Conservation (phyloP, 2,113 vertebrate genomes). For the Cynopterus brachyotis region DNA sequence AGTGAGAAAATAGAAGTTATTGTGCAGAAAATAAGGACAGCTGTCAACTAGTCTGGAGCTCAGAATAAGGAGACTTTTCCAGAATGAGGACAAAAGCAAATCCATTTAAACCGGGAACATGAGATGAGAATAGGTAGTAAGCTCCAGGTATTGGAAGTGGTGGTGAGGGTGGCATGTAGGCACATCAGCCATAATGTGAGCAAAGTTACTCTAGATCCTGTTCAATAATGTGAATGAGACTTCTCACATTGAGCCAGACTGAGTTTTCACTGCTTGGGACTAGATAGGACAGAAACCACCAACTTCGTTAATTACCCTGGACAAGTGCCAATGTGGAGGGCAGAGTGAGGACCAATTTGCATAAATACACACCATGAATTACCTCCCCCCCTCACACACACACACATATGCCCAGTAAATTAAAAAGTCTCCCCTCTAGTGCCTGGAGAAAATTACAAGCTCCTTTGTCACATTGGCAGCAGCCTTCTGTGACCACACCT, state of each 20-base stretch:
- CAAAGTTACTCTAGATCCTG: not conserved
- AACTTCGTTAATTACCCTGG: not conserved
- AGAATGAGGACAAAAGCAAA: not conserved
- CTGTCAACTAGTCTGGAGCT: not conserved
- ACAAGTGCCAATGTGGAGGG: not conserved
- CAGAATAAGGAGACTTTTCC: not conserved
- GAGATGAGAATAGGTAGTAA: not conserved
- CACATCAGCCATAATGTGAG: rapidly evolving
- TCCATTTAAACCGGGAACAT: not conserved
- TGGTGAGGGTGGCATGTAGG: not conserved
- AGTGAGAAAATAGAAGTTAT: not conserved
- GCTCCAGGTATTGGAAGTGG: not conserved
- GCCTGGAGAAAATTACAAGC: not conserved
- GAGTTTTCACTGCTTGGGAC: not conserved
- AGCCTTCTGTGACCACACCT: not conserved
- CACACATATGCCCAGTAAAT: not conserved
- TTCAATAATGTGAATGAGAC: not conserved
- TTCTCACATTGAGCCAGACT: not conserved
- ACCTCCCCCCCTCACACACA: rapidly evolving
- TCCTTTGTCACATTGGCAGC: not conserved
- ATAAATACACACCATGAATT: not conserved
- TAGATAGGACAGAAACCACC: not conserved
- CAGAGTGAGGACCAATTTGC: not conserved
- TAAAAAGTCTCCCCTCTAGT: not conserved
- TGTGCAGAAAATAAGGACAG: not conserved